Evolutionary conservation across 1,140 invertebrate genomes (phyloP).

Genomic region (Drepana arcuata): DNA sequence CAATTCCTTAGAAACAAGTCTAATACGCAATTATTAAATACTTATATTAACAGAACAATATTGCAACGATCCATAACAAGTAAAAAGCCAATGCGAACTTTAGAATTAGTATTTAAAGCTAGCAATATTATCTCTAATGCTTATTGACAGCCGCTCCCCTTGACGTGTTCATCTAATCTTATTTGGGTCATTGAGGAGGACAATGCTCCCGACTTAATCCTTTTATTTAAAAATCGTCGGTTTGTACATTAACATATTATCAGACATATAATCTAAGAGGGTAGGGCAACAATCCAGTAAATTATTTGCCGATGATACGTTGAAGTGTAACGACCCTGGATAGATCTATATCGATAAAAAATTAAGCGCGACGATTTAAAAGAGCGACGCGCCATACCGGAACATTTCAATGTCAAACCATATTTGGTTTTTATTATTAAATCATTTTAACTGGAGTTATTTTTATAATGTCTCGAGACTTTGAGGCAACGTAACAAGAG

Average conservation of each 20-base stretch:
- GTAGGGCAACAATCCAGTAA: conserved; percentile 48
- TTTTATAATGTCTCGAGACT: too few species aligned
- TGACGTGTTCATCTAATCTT: conserved; percentile 50
- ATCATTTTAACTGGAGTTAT: too few species aligned
- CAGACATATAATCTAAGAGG: conserved; percentile 44
- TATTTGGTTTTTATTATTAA: too few species aligned
- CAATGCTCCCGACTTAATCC: conserved; percentile 46
- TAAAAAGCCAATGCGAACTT: conserved; percentile 4
- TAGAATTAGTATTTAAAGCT: conserved; percentile 34
- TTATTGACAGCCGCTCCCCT: conserved; percentile 44
- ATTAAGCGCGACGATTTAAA: too few species aligned
- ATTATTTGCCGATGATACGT: conserved; percentile 53
- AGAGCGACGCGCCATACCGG: too few species aligned
- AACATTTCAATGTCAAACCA: too few species aligned
- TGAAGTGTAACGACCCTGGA: conserved; percentile 38
- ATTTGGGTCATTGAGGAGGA: conserved; percentile 60
- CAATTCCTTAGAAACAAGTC: too few species aligned
- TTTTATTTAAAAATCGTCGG: conserved; percentile 56
- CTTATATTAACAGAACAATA: too few species aligned
- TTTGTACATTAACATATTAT: conserved; percentile 57
- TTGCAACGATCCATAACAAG: conserved; percentile 6
- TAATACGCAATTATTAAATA: too few species aligned
- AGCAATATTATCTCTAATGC: conserved; percentile 60
- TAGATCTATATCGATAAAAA: conserved; percentile 37
- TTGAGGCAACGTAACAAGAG: too few species aligned